Conservation (phyloP, 1,140 invertebrate genomes). For the Mesaphorura yosii region DNA sequence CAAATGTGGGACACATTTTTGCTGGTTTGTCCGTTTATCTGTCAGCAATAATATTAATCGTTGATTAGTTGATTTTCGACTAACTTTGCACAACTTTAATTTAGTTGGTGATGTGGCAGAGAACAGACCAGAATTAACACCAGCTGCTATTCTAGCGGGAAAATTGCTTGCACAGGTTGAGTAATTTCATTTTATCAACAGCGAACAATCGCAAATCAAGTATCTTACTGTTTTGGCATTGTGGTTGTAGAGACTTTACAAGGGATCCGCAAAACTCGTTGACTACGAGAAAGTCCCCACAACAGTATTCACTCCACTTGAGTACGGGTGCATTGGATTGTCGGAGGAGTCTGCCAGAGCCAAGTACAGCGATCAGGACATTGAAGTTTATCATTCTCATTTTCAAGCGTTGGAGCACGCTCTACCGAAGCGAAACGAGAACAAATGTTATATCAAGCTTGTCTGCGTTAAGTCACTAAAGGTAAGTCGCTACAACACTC, state of each 20-base stretch:
- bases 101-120: slow-evolving; percentile 80
- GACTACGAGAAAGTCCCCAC: slow-evolving; percentile 91
- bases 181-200: no score
- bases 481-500: neutral
- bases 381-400: slow-evolving; percentile 75
- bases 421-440: slow-evolving; percentile 63
- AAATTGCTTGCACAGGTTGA: neutral
- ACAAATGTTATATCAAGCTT: slow-evolving; percentile 69
- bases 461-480: slow-evolving; percentile 50
- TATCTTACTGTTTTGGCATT: slow-evolving; percentile 95
- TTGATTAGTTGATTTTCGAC: no score
- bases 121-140: slow-evolving; percentile 72
- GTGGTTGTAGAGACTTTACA: slow-evolving; percentile 59
- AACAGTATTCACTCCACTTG: slow-evolving; percentile 91
- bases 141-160: slow-evolving; percentile 52
- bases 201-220: no score
- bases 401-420: slow-evolving; percentile 94
- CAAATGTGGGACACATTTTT: slow-evolving; percentile 46
- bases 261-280: slow-evolving; percentile 40
- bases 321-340: slow-evolving; percentile 88
- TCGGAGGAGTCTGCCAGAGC: slow-evolving; percentile 77
- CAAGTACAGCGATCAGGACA: slow-evolving; percentile 42
- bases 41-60: no score
- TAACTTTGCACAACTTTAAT: no score
- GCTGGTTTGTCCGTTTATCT: no score